Base-by-base conservation (phyloP, 1,140 invertebrate species). In the Anastatus disparis region DNA sequence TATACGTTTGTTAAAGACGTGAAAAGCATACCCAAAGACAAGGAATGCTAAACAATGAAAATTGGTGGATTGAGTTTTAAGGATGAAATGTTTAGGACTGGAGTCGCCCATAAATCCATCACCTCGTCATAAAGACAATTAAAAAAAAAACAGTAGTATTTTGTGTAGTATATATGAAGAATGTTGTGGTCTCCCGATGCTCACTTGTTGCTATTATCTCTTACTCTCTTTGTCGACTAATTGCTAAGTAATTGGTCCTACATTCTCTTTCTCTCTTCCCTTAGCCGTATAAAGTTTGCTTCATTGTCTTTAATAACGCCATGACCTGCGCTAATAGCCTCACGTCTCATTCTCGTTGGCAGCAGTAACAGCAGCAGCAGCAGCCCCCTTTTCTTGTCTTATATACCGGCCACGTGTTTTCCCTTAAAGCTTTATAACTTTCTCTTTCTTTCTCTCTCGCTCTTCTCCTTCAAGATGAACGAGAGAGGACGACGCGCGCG, bases 281-380 rank as follows among this genome's bases (percentile, higher is more conserved):
- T 74, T 67, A 40, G 76, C 77, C 79, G 82, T 83, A 83, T 83
- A 85, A 84, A 84, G 78, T 84, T 84, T 84, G 82, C 83, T 84
- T 84, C 82, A 85, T 85, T 85, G 83, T 85, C 83, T 85, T 84
- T 84, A 84, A 85, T 85, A 85, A 85, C 82, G 77, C 75, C 81
- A 78, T 84, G 82, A 84, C 81, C 82, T 78, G 79, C 78, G 78
- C 80, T 84, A 84, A 85, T 83, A 78, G 78, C 72, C 78, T 79
- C 79, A 77, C 78, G 78, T 80, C 75, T 74, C 76, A 79, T 79
- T 81, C 73, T 77, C 75, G 50, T 62, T n/a, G n/a, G n/a, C n/a
- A n/a, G n/a, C n/a, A n/a, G n/a, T n/a, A n/a, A n/a, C n/a, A n/a
- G n/a, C n/a, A n/a, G n/a, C n/a, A n/a, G n/a, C n/a, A n/a, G n/a